phyloP scores from a whole-genome alignment of 2,113 vertebrate species.

The Atractosteus spatula region DNA sequence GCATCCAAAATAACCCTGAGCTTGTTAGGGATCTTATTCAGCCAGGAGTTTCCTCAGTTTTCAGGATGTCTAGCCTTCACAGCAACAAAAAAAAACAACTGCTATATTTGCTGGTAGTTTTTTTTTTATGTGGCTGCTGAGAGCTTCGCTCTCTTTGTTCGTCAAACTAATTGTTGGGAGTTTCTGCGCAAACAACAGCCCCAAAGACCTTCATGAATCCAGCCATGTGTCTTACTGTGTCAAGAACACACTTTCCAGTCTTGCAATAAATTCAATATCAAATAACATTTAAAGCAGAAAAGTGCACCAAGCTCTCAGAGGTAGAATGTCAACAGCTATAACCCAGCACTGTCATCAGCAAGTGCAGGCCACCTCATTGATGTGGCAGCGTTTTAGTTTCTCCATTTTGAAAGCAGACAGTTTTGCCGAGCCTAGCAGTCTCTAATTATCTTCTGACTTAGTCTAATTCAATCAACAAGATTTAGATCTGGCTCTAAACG shows the following conservation, averaged over 20 bases:
- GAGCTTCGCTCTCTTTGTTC: no score
- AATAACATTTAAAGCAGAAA: conserved; percentile 64
- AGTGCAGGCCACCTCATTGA: conserved; percentile 59
- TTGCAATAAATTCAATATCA: conserved; percentile 65
- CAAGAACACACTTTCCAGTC: conserved; percentile 45
- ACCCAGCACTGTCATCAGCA: conserved; percentile 59
- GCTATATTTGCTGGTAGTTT: no score
- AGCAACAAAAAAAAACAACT: no score
- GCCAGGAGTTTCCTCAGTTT: no score
- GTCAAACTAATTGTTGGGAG: no score
- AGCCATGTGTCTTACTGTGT: conserved; percentile 28
- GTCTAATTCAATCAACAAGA: conserved; percentile 75
- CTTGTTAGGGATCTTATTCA: no score
- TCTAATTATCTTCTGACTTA: conserved; percentile 75
- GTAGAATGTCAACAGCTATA: conserved; percentile 63
- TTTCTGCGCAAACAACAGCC: no score
- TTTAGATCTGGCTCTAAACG: conserved; percentile 66
- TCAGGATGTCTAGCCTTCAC: no score
- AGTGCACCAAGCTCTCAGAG: conserved; percentile 52
- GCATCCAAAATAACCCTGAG: no score
- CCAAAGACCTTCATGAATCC: no score
- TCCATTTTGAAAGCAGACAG: conserved; percentile 67
- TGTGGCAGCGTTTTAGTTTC: conserved; percentile 68
- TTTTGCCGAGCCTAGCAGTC: conserved; percentile 68
- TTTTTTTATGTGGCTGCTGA: no score